Conservation (phyloP, 2,888 invertebrate species). For the Nemotelus nigrinus region DNA sequence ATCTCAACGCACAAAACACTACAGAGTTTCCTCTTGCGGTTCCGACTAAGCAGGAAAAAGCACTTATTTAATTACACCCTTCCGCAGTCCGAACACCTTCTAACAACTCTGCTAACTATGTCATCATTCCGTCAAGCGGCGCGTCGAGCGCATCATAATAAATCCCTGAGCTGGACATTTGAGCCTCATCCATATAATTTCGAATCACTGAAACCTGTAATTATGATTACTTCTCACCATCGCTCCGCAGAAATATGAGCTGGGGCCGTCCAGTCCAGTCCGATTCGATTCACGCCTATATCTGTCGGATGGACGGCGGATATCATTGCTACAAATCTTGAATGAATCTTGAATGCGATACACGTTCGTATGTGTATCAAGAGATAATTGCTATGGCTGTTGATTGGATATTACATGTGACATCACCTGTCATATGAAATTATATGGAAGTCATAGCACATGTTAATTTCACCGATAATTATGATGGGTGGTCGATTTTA, state of each 20-base stretch:
- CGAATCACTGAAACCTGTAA: conserved; percentile 16
- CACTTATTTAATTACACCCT: conserved; percentile 2
- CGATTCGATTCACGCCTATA: conserved; percentile 25
- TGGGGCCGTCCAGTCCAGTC: background rate
- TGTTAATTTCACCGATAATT: conserved; percentile 4
- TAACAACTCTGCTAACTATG: conserved; percentile 24
- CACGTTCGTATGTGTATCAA: background rate
- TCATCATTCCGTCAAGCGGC: conserved; percentile 37
- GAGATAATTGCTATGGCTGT: conserved; percentile 16
- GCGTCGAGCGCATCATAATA: conserved; percentile 15
- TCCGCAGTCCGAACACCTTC: conserved; percentile 1
- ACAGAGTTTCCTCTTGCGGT: background rate
- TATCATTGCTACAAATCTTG: background rate
- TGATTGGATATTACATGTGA: conserved; percentile 30
- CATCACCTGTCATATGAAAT: conserved; percentile 39
- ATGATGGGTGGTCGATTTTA: background rate
- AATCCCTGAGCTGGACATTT: conserved; percentile 11
- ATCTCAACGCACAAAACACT: no score
- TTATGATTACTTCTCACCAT: conserved; percentile 27
- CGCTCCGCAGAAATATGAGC: background rate
- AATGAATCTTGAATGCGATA: background rate
- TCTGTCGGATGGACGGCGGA: background rate
- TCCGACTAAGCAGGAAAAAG: no score
- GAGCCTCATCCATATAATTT: background rate
- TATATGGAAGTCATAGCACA: conserved; percentile 26